Percentiles rank a stretch among this genome's conserved stretches.
Evolutionary conservation across 2,888 invertebrate species (phyloP).

Genomic region (Augochlorella aurata): DNA sequence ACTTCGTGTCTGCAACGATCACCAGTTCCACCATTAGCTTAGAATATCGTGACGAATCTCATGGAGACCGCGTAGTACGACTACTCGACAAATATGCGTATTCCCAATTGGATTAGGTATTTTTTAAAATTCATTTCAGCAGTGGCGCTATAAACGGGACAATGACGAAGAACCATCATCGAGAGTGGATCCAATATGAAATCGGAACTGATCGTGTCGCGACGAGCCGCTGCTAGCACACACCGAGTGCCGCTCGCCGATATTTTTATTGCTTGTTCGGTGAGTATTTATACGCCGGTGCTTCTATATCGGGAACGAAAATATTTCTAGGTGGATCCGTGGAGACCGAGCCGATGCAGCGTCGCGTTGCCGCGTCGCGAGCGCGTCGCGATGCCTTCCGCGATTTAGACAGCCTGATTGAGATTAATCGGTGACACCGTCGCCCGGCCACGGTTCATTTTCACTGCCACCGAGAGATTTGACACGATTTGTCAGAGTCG

Average conservation of each 20-base stretch:
- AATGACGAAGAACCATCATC: slow-evolving; percentile 5
- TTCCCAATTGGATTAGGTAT: too few species aligned
- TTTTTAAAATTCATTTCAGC: not conserved
- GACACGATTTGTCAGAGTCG: slow-evolving; percentile 48
- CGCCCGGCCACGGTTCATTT: slow-evolving; percentile 47
- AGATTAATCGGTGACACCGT: slow-evolving; percentile 62
- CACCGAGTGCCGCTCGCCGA: slow-evolving; percentile 52
- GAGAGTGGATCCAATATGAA: slow-evolving; percentile 11
- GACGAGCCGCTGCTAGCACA: not conserved
- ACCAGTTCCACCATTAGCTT: too few species aligned
- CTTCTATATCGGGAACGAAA: slow-evolving; percentile 75
- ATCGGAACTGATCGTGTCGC: slow-evolving; percentile 21
- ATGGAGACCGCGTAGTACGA: not conserved
- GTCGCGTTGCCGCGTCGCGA: not conserved
- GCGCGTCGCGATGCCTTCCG: slow-evolving; percentile 33
- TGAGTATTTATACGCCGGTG: slow-evolving; percentile 73
- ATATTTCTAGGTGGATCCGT: slow-evolving; percentile 71
- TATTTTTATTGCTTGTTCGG: slow-evolving; percentile 74
- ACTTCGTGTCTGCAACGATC: too few species aligned
- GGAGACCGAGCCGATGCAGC: slow-evolving; percentile 32
- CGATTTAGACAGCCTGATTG: slow-evolving; percentile 37
- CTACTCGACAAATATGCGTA: too few species aligned
- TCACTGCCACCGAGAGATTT: slow-evolving; percentile 42
- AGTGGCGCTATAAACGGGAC: not conserved
- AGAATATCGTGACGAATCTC: too few species aligned